These are phyloP conservation scores for Ostrea edulis DNA, from an alignment of 1,140 invertebrate species.

Conservation along the genomic window DNA sequence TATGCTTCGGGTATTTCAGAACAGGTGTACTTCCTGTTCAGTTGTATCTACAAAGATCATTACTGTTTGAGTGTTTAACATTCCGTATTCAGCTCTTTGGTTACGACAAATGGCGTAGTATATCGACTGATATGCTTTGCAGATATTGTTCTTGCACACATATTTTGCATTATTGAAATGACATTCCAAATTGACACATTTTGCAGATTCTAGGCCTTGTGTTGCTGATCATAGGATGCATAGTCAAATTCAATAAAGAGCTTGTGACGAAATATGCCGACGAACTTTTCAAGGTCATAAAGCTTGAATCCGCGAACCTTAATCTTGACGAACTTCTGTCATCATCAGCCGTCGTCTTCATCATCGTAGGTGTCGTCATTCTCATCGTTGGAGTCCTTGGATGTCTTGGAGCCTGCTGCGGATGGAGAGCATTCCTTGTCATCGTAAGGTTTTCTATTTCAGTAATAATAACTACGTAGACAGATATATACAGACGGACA, in stretches of 20 bases:
- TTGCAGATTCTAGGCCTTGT: slow-evolving; percentile 39
- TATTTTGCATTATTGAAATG: background rate
- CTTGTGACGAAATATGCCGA: slow-evolving; percentile 9
- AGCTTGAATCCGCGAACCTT: background rate
- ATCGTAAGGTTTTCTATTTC: slow-evolving; percentile 35
- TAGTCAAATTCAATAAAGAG: slow-evolving; percentile 39
- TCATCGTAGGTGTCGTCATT: slow-evolving; percentile 51
- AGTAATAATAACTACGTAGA: no score
- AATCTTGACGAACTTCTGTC: slow-evolving; percentile 41
- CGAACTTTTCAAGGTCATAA: slow-evolving; percentile 23
- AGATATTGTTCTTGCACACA: background rate
- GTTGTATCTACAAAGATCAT: no score
- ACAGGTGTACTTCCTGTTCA: no score
- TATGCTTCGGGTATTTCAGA: no score
- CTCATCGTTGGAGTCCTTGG: slow-evolving; percentile 52
- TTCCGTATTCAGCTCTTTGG: no score
- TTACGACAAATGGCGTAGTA: no score
- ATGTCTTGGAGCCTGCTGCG: slow-evolving; percentile 55
- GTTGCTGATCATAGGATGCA: slow-evolving; percentile 18
- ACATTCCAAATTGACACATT: background rate
- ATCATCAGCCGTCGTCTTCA: slow-evolving; percentile 44
- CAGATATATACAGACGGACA: no score
- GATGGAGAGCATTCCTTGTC: slow-evolving; percentile 46
- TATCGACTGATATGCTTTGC: background rate
- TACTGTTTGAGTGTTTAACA: no score